Percentiles rank a stretch among this genome's conserved stretches.
Evolutionary conservation across 53 echinoderm and acorn worm species (phyloP).

Genomic region (Arbacia lixula): DNA sequence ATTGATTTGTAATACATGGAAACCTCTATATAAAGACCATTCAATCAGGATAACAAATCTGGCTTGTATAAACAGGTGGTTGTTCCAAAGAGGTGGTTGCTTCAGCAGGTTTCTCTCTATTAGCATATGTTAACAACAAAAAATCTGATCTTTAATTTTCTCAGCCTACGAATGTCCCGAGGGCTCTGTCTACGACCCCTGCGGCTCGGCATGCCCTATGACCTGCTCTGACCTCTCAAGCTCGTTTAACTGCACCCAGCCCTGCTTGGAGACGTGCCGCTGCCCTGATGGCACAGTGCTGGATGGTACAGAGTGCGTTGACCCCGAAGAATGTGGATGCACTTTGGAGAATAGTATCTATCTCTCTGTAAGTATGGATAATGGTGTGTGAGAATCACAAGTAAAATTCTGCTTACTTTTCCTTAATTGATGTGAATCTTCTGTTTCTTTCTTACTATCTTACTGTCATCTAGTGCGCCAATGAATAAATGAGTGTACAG

Average conservation of each 20-base stretch:
- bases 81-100: too few species aligned
- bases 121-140: too few species aligned
- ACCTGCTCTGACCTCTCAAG: slow-evolving; percentile 51
- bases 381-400: too few species aligned
- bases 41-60: too few species aligned
- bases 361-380: slow-evolving; percentile 64
- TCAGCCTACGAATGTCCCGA: slow-evolving; percentile 63
- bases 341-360: slow-evolving; percentile 66
- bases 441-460: too few species aligned
- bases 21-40: too few species aligned
- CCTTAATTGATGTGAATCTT: not conserved
- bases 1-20: too few species aligned
- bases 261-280: slow-evolving; percentile 82
- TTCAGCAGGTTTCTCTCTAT: too few species aligned
- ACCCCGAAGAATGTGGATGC: slow-evolving; percentile 62
- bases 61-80: too few species aligned
- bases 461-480: too few species aligned
- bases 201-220: slow-evolving; percentile 67
- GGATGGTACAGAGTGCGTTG: slow-evolving; percentile 76
- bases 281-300: slow-evolving; percentile 79
- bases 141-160: too few species aligned
- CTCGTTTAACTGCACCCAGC: not conserved
- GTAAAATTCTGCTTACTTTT: not conserved
- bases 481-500: too few species aligned
- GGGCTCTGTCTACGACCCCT: slow-evolving; percentile 65